These are phyloP conservation scores for Bombylius discolor DNA, from an alignment of 2,888 invertebrate species.

Conservation along the genomic window DNA sequence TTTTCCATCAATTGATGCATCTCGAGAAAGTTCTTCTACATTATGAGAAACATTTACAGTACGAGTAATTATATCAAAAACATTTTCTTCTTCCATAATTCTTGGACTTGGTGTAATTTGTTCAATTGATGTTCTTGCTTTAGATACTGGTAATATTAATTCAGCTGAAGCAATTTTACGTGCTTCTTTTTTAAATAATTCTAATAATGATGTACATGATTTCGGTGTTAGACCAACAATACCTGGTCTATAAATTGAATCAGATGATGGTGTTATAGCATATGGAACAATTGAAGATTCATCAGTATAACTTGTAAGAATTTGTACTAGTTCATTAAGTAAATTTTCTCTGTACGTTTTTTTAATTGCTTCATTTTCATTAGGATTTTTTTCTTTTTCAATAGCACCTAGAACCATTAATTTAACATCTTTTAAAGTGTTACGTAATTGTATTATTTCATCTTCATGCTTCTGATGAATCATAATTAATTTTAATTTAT, in stretches of 20 bases:
- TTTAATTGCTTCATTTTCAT: slow-evolving; percentile 38
- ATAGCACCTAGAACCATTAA: slow-evolving; percentile 46
- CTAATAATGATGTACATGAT: slow-evolving; percentile 23
- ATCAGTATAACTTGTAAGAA: slow-evolving; percentile 25
- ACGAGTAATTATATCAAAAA: slow-evolving; percentile 23
- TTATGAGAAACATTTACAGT: too few relatives aligned
- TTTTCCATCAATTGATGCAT: too few relatives aligned
- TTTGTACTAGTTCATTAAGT: slow-evolving; percentile 39
- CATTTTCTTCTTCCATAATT: slow-evolving; percentile 16
- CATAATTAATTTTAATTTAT: slow-evolving; percentile 22
- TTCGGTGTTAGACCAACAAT: slow-evolving; percentile 46
- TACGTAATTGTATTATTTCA: slow-evolving; percentile 38
- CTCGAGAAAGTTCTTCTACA: too few relatives aligned
- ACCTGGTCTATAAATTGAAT: slow-evolving; percentile 46
- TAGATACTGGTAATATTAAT: slow-evolving; percentile 16
- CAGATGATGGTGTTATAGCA: slow-evolving; percentile 24
- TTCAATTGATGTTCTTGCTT: slow-evolving; percentile 18
- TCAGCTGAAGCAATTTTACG: slow-evolving; percentile 17
- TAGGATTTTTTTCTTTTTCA: slow-evolving; percentile 24
- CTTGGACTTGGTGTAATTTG: slow-evolving; percentile 17
- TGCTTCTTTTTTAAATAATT: slow-evolving; percentile 25
- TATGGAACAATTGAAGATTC: slow-evolving; percentile 27
- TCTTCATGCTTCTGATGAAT: slow-evolving; percentile 41
- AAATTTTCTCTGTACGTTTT: slow-evolving; percentile 43
- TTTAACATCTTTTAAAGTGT: slow-evolving; percentile 49